Base-by-base conservation (phyloP, 2,797 vertebrate species). In the Vultur gryphus region DNA sequence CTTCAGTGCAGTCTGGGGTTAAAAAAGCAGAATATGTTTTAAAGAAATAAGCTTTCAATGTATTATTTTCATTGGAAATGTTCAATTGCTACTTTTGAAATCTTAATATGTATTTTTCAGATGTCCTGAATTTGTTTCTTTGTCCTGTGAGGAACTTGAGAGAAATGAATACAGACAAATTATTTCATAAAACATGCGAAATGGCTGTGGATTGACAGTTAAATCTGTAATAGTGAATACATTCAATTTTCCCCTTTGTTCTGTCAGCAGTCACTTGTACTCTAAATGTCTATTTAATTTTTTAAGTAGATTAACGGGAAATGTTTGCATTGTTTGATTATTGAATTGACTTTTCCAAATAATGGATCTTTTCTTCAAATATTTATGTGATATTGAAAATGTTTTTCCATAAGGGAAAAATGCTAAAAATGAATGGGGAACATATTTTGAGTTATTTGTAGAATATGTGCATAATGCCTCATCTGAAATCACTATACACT, bases 241-340 rank as follows among this genome's bases (percentile, higher is more conserved):
- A 92, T 96, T 94, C 93, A 78, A 91, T 97, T 95, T 95, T 85
- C 89, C 85, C 79, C 89, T 97, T 97, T 97, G 93, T 97, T 97
- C 94, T 94, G 84, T 76, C 87, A 88, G 90, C 95, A 96, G 77
- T 95, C 87, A 90, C 87, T 97, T 92, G 87, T 85, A 67, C 93
- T 95, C 49, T 71, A 87, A 92, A 95, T 83, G 71, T 92, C 94
- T 97, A 4, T 93, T 96, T 95, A 92, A 95, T 96, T 97, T 94
- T 93, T 94, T 69, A 92, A 94, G 90, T 81, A 93, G 94, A 96
- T 94, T 96, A 96, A 92, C 2, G 0, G 92, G 92, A 95, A 92
- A 79, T 91, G 76, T 94, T 92, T 96, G 82, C 72, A 10, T 92
- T 92, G 89, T 93, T 91, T 91, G 84, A 89, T 91, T 95, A 82